Evolutionary conservation across 2,888 invertebrate genomes (phyloP), one percentile per base, ranked within the genome.

Genomic region (Iselma pallidipennis): DNA sequence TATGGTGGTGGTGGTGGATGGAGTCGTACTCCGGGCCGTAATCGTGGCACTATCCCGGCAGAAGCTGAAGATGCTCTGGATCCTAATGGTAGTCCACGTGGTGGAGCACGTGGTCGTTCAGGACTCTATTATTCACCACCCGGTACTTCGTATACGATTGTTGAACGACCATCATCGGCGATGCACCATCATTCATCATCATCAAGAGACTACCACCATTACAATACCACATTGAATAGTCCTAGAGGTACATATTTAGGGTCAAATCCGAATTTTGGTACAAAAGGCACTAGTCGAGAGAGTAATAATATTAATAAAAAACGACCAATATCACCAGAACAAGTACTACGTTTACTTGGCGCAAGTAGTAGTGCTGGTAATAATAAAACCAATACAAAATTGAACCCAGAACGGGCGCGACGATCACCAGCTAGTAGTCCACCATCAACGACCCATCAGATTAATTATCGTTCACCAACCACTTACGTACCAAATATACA

Each of bases 111-210:
- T 71, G 85, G 86, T 67, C 86, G 89, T 51, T 86, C 91, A 69
- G 88, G 91, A 68, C 84, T 90, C 67, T 94, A 94, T 82, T 94
- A 93, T 82, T 94, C 93, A 68, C 94, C 94, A 59, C 94, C 94
- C 26, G 94, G 94, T 66, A 94, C 94, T 69, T 92, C 92, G 61
- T 94, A 94, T 82, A 94, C 94, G 76, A 94, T 94, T 81, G 90
- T 94, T 76, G 94, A 94, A 83, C 85, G 92, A 66, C 90, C 90
- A 65, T 89, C 89, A 67, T 89, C 89, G 72, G 89, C 88, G 51
- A 76, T 81, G 78, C 80, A 80, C 61, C 88, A 88, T 69, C 89
- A 88, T 76, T 63, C 75, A 23, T 66, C 75, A 23, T 66, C 71
- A 55, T 66, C 72, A 28, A 73, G 79, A 63, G 80, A 80, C 42